Conservation (phyloP, 2,113 vertebrate species). For the Amblyopsis rosae region DNA sequence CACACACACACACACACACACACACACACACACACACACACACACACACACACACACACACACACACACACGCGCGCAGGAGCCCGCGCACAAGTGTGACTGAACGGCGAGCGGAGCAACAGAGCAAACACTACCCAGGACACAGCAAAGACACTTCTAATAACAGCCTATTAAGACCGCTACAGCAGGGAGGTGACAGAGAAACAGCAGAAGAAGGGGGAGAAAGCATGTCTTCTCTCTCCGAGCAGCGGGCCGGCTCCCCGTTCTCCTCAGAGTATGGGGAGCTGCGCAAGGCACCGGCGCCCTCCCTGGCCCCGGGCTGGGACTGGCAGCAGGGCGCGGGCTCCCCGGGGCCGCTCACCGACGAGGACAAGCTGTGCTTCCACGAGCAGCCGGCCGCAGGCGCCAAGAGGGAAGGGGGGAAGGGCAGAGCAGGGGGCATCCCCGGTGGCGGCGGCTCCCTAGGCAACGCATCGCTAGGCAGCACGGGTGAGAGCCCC, state of each 20-base stretch:
- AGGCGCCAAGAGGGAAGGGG: slow-evolving; percentile 77
- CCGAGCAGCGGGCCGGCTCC: slow-evolving; percentile 81
- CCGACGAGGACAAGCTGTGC: slow-evolving; percentile 91
- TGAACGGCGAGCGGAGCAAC: slow-evolving; percentile 40
- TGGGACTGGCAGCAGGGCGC: slow-evolving; percentile 88
- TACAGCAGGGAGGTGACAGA: slow-evolving; percentile 28
- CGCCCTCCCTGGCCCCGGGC: slow-evolving; percentile 64
- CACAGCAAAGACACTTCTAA: slow-evolving; percentile 22
- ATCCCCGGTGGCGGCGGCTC: slow-evolving; percentile 66
- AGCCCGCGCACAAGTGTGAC: slow-evolving; percentile 35
- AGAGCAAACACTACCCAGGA: slow-evolving; percentile 34
- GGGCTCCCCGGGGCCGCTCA: slow-evolving; percentile 79
- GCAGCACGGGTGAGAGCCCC: slow-evolving; percentile 74
- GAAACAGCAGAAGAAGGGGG: slow-evolving; percentile 48
- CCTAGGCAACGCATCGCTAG: slow-evolving; percentile 59
- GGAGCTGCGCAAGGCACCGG: slow-evolving; percentile 78
- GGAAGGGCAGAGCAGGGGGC: slow-evolving; percentile 60
- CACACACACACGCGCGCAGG: background rate
- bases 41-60: slow-evolving; percentile 2
- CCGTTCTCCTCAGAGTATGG: slow-evolving; percentile 78
- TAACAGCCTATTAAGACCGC: slow-evolving; percentile 19
- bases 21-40: too few relatives aligned
- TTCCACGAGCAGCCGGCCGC: slow-evolving; percentile 78
- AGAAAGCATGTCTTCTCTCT: slow-evolving; percentile 84
- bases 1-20: too few relatives aligned